These are phyloP conservation scores for Erethizon dorsatum DNA, from an alignment of 2,797 vertebrate species.

Conservation along the genomic window DNA sequence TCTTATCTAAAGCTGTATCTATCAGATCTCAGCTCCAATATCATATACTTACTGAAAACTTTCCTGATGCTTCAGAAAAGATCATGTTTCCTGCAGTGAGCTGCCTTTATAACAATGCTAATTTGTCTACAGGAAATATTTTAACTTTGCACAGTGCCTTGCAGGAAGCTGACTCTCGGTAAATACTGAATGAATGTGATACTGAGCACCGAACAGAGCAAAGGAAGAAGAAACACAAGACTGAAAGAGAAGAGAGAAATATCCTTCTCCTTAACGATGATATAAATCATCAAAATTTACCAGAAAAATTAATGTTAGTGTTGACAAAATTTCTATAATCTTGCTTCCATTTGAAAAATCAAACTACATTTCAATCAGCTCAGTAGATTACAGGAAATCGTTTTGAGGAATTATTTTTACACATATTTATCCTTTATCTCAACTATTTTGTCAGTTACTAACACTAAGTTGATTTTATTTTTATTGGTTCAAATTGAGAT, in stretches of 20 bases:
- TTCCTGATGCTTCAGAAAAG: neutral
- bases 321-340: neutral
- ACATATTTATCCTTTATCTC: neutral
- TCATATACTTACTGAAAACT: neutral
- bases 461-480: neutral
- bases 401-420: neutral
- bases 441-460: constrained; percentile 11
- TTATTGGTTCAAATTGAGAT: neutral
- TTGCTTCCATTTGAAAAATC: neutral
- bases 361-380: neutral
- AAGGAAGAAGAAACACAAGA: neutral
- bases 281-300: neutral
- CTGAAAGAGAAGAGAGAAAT: neutral
- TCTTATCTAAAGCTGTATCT: neutral
- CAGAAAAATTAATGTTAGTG: neutral
- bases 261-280: neutral
- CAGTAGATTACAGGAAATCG: neutral
- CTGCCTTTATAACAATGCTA: neutral
- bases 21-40: neutral
- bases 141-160: neutral
- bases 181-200: constrained; percentile 22
- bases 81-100: neutral
- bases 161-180: neutral
- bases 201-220: neutral
- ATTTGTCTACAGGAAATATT: neutral